These are phyloP conservation scores for Notamacropus eugenii DNA, from an alignment of 2,797 vertebrate genomes.

Conservation along the genomic window DNA sequence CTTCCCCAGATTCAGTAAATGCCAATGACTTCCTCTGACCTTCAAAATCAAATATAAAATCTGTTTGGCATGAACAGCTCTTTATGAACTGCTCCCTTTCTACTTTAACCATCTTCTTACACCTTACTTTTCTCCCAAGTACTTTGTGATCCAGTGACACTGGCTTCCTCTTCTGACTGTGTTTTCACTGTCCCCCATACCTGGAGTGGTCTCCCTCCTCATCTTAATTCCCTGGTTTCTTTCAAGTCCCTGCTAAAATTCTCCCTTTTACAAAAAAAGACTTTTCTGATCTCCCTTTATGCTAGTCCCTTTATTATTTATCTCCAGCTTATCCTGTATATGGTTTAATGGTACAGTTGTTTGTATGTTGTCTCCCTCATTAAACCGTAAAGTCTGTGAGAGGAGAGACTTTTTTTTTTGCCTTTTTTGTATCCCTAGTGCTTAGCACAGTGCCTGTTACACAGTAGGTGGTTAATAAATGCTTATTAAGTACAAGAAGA, in stretches of 20 bases:
- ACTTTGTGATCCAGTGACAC: not conserved
- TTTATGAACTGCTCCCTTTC: not conserved
- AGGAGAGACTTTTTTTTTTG: not conserved
- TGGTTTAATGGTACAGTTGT: not conserved
- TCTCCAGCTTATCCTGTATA: not conserved
- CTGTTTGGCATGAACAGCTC: not conserved
- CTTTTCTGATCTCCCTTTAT: not conserved
- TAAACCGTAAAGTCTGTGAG: not conserved
- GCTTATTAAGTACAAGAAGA: not conserved
- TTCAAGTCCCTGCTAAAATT: not conserved
- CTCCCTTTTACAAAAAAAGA: not conserved
- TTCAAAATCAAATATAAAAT: not conserved
- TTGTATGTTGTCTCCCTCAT: not conserved
- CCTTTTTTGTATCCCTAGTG: not conserved
- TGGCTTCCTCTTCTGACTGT: not conserved
- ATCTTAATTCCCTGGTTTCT: not conserved
- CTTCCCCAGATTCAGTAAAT: not conserved
- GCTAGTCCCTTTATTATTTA: not conserved
- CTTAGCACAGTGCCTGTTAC: not conserved
- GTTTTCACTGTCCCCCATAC: not conserved
- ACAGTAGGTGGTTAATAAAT: not conserved
- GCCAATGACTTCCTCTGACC: not conserved
- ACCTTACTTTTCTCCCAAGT: not conserved
- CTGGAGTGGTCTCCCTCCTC: not conserved
- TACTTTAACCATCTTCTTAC: not conserved